Base-by-base conservation (phyloP, 2,113 vertebrate genomes). In the Laticauda colubrina region DNA sequence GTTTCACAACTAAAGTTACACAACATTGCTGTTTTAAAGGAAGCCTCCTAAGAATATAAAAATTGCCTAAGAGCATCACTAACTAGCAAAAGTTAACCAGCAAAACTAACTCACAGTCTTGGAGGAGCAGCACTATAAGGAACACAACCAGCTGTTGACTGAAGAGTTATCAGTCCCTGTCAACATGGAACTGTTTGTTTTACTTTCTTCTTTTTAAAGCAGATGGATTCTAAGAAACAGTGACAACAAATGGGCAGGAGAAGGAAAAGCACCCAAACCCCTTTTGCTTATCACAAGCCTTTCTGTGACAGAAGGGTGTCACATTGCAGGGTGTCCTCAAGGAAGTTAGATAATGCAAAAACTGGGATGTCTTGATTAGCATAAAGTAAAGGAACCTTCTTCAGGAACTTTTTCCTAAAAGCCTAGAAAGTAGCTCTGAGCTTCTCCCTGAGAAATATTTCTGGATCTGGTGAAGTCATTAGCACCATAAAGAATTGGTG, bases 241-340 rank as follows among this genome's bases (percentile, higher is more conserved):
- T 39, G 57, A 89, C 94, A 90, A 61, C 81, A 92, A 92, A 92
- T 91, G 90, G 90, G 92, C 92, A 26, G 88, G 53, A 55, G 93
- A 94, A 87, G 39, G 5, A 43, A 57, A 45, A 95, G 4, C 89
- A 95, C 85, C 51, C 64, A 96, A 85, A 34, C 61, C 59, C 61
- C n/a, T 94, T 91, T 95, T 85, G 56, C 39, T 97, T 97, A 97
- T 97, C 97, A 96, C 34, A 93, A 93, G 86, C 93, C 92, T 93
- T 39, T 89, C 18, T 95, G 92, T 4, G 26, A 5, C n/a, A 89
- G 91, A 55, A 0, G 14, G 1, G 2, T 93, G 75, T 91, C 0
- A 2, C 21, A 23, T 85, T 11, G 14, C 34, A 11, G 69, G 89
- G 94, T 34, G 94, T 88, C 92, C 94, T 87, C 75, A 26, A 45